Base-by-base conservation (phyloP, 2,888 invertebrate genomes). In the Physocephala rufipes region DNA sequence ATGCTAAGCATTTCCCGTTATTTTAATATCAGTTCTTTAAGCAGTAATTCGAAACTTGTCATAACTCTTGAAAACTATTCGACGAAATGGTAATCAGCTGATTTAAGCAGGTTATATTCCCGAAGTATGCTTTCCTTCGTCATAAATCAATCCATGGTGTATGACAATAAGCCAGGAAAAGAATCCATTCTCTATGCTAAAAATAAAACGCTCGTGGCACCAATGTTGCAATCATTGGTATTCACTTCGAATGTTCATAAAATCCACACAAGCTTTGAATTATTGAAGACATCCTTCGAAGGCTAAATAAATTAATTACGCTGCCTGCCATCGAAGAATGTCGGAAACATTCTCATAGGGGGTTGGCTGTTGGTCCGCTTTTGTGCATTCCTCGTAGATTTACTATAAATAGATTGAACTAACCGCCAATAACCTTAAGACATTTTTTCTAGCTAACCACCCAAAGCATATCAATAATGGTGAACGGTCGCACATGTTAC, bases 191-290 rank as follows among this genome's bases (percentile, higher is more conserved):
- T 53, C 36, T 36, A 9, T 53, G 21, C 21, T 53, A 53, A 21
- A 53, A 53, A 53, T 53, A 53, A 24, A 1, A 53, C 53, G 53
- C 21, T 21, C n/a, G 12, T 21, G 21, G 19, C 21, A 53, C 24
- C 19, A 36, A 4, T 36, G 36, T 36, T 36, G 36, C 36, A 4
- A 16, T 21, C 53, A n/a, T 53, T 62, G 62, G 19, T 36, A 21
- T 43, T 36, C 62, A 30, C 21, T 4, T 13, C 15, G 21, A 19
- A 24, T 16, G 36, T 15, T 62, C 43, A 30, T 43, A 62, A 62
- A 21, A 21, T 62, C 62, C 30, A 62, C 30, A 30, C 30, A 43
- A 43, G 43, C 36, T 36, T 43, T n/a, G 62, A 62, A 62, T 43
- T 9, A 62, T 9, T n/a, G 43, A 62, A 19, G 43, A n/a, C n/a